Conservation (phyloP, 2,113 vertebrate genomes). For the Halichoerus grypus region DNA sequence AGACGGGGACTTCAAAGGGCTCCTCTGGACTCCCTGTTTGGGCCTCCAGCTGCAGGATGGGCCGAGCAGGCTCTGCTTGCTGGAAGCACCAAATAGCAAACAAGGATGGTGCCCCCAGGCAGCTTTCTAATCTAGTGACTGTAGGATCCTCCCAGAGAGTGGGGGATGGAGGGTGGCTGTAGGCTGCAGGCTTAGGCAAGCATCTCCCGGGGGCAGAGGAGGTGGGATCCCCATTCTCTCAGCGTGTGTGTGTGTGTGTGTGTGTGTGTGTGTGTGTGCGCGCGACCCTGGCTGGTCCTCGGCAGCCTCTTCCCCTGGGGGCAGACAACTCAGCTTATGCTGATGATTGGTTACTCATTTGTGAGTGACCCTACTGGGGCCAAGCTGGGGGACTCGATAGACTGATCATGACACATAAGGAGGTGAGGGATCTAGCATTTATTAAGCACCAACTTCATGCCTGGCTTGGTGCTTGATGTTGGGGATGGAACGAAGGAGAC, state of each 20-base stretch:
- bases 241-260: no score
- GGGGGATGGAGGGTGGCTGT: neutral
- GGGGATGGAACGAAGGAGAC: neutral
- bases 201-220: neutral
- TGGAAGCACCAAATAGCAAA: neutral
- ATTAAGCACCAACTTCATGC: neutral
- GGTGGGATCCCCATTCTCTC: neutral
- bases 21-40: neutral
- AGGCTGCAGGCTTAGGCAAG: neutral
- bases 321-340: neutral
- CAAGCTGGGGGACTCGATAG: neutral
- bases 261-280: no score
- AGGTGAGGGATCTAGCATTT: neutral
- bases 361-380: neutral
- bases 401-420: neutral
- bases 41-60: neutral
- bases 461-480: neutral
- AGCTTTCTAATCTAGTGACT: no score
- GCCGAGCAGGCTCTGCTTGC: neutral
- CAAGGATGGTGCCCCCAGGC: no score
- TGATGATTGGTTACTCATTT: neutral
- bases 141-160: neutral
- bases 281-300: neutral
- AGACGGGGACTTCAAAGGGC: constrained; percentile 7
- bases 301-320: neutral